Conservation (phyloP, 2,888 invertebrate genomes). For the Amphipoea oculea region DNA sequence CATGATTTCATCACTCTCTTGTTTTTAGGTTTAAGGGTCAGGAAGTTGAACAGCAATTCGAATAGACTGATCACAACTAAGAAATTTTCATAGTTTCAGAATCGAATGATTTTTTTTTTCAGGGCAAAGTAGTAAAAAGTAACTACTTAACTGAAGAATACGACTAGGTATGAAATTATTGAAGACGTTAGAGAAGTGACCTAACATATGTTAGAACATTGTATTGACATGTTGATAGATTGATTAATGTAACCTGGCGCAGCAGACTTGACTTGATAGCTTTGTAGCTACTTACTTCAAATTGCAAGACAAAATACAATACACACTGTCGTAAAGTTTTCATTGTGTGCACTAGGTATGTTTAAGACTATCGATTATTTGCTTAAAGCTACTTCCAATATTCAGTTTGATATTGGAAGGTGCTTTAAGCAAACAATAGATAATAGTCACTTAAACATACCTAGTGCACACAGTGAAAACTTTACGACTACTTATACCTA, state of each 20-base stretch:
- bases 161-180: not conserved
- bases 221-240: slow-evolving; percentile 22
- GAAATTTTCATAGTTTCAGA: not conserved
- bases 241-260: not conserved
- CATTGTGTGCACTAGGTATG: no score
- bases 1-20: not conserved
- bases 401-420: not conserved
- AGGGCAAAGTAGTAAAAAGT: not conserved
- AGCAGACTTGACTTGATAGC: not conserved
- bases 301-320: not conserved
- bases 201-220: not conserved
- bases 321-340: no score
- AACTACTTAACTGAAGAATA: not conserved
- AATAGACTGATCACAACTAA: not conserved
- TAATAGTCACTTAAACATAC: not conserved
- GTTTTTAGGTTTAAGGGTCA: not conserved
- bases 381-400: no score
- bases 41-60: not conserved
- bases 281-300: not conserved
- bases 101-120: not conserved
- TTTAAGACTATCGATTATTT: no score
- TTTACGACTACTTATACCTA: slow-evolving; percentile 10
- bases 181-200: not conserved
- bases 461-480: slow-evolving; percentile 1
- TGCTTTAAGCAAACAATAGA: not conserved